These are phyloP conservation scores for Enteromius unitaeniatus DNA, from an alignment of 2,797 vertebrate species.

Conservation along the genomic window DNA sequence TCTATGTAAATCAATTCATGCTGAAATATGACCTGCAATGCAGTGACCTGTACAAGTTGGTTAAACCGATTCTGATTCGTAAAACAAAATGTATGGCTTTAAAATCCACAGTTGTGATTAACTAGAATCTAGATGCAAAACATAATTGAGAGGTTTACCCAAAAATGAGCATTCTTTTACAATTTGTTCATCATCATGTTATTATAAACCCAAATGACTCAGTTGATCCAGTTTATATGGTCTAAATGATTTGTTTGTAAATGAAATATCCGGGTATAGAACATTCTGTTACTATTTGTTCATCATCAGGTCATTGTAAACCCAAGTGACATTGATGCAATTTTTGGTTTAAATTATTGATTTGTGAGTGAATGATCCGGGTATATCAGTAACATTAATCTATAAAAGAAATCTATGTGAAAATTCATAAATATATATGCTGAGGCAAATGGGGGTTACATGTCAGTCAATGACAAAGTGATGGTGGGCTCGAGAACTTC, in stretches of 20 bases:
- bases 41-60: background rate
- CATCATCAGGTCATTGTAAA: background rate
- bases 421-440: constrained; percentile 34
- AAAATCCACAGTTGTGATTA: background rate
- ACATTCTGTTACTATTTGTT: background rate
- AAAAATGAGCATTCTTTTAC: background rate
- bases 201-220: background rate
- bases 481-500: background rate
- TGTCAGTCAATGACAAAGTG: background rate
- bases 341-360: background rate
- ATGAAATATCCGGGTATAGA: background rate
- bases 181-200: background rate
- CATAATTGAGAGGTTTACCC: background rate
- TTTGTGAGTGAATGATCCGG: background rate
- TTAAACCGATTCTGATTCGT: background rate
- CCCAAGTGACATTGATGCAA: background rate
- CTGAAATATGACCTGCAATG: background rate
- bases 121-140: background rate
- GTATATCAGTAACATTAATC: background rate
- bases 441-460: constrained; percentile 16
- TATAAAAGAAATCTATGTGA: constrained; percentile 5
- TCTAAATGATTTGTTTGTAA: background rate
- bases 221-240: background rate
- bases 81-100: background rate
- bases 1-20: background rate